Base-by-base conservation (phyloP, 2,888 invertebrate genomes). In the Lepidonotus clava region DNA sequence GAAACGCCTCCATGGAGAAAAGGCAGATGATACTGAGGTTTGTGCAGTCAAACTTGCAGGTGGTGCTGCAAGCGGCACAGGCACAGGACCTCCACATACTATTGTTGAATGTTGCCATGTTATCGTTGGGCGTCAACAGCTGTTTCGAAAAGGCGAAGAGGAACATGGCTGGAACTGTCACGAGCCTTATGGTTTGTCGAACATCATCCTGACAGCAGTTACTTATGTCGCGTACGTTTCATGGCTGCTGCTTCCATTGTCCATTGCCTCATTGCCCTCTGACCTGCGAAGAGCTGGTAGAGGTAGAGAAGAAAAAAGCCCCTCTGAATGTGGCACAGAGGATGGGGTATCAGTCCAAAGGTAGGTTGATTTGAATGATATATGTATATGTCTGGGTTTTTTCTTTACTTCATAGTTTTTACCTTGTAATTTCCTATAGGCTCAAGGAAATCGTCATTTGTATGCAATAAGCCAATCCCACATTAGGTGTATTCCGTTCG, bases 151-250 rank as follows among this genome's bases (percentile, higher is more conserved):
- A 32, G 80, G 80, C 1, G 41, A 46, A 28, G 41, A 46, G 28
- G 80, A 80, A 28, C 80, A 80, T 18, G 80, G 80, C 1, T 80
- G 80, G 80, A 41, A 34, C 41, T 80, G 80, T 24, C 80, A 46
- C 28, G 46, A 80, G 28, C 80, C 80, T 1, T 80, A 80, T 28
- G 6, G 18, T 4, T 18, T 80, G 32, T 80, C 80, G 18, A 32
- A 24, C 0, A 14, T 46, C 1, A 11, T 80, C 1, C 41, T 80
- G 1, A 4, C 41, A 1, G 34, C 51, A 0, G 80, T 80, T 28
- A 18, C 24, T 18, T 41, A 46, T 34, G 8, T 51, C 18, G 24
- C 46, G 0, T 80, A 80, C 28, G 46, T 80, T 6, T 28, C 51
- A 1, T 80, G 41, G 51, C 14, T 80, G 46, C 11, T 46, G 46